phyloP scores from a whole-genome alignment of 2,113 vertebrate genomes.

The Mus pahari region DNA sequence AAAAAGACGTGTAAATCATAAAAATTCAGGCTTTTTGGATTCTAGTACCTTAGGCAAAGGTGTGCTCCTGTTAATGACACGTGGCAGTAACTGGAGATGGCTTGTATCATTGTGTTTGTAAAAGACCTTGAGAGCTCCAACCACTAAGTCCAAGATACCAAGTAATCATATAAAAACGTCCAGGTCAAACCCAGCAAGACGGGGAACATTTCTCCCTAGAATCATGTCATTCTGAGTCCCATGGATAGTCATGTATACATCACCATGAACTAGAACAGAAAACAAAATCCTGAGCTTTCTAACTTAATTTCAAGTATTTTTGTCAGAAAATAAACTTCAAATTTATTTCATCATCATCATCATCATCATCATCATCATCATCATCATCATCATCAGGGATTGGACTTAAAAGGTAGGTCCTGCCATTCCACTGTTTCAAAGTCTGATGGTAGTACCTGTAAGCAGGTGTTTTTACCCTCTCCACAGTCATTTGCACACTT shows the following conservation, averaged over 20 bases:
- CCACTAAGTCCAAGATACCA: not conserved
- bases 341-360: not conserved
- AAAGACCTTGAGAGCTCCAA: constrained; percentile 7
- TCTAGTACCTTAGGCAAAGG: not conserved
- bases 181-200: not conserved
- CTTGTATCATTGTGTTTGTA: not conserved
- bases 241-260: not conserved
- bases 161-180: not conserved
- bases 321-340: not conserved
- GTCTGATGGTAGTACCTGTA: not conserved
- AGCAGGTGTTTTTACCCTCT: not conserved
- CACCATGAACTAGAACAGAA: not conserved
- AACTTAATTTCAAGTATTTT: not conserved
- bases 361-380: not conserved
- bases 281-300: not conserved
- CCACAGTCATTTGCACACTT: not conserved
- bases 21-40: not conserved
- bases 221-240: not conserved
- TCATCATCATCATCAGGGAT: not conserved
- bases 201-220: not conserved
- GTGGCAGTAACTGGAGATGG: not conserved
- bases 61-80: not conserved
- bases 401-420: not conserved
- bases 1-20: constrained; percentile 64
- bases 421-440: not conserved